Base-by-base conservation (phyloP, 1,140 invertebrate genomes). In the Planococcus citri region DNA sequence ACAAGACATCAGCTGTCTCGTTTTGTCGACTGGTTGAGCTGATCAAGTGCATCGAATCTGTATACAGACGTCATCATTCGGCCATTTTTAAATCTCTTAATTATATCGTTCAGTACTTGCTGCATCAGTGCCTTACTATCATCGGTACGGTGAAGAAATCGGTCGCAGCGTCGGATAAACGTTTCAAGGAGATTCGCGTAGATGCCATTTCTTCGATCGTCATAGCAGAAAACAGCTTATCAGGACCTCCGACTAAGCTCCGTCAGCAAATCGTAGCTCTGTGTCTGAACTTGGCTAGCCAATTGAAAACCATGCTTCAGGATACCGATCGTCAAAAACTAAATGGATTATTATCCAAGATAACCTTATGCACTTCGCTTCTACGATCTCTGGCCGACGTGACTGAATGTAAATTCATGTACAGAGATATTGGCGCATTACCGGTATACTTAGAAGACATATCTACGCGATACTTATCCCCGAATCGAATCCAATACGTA, bases 201-300 rank as follows among this genome's bases (percentile, higher is more conserved):
- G 86, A 88, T 79, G 80, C 89, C 68, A 77, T 91, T 20, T 89
- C 88, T 22, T 84, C 87, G 37, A 78, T 91, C 70, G 83, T 86
- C 41, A 79, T 91, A 22, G 86, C 85, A 58, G 89, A 91, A 79
- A 82, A 84, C 76, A 81, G 84, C 61, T 76, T 92, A 38, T 84
- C 85, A 79, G 89, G 88, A 22, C 85, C 88, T 38, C 81, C 84
- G 1, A 88, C 87, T 29, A 78, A 82, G 72, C 82, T 86, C 74
- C 78, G 87, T 73, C 78, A 86, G 72, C 78, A 88, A 58, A 80
- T 88, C 70, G 80, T 84, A 1, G 83, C 84, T 75, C 78, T 91
- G 58, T 85, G 88, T 6, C 78, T 92, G 24, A 84, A 86, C 68
- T 77, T 83, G 57, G 84, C 87, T 60, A 83, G 84, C 73, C 83